Evolutionary conservation across 1,140 invertebrate species (phyloP), one percentile per base, ranked within the genome.

Genomic region (Dinothrombium tinctorium): DNA sequence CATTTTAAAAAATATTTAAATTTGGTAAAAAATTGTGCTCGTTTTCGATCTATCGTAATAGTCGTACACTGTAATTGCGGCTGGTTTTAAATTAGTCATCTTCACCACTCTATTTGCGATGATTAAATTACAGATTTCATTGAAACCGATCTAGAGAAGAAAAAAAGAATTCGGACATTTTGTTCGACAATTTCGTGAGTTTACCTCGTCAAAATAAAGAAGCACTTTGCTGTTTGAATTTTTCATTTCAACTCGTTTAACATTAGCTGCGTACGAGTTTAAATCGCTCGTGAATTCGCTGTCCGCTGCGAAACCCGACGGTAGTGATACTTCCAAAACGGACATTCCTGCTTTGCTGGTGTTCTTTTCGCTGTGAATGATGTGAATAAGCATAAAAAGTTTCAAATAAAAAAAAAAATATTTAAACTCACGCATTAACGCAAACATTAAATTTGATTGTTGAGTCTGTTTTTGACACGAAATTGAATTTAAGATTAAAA

Each of bases 311-410:
- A 77, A 86, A 23, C 81, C 80, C 19, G 77, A 81, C 1, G 80
- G 79, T 37, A 84, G 62, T 46, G 67, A 68, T 0, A 84, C 71
- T 60, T 83, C 79, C 69, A 84, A 76, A 2, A 86, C 73, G 31
- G 76, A 79, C 79, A 86, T 84, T 53, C 83, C 83, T 54, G 83
- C 69, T 7, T 66, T 61, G 49, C 78, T 75, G 0, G 80, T 82
- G 47, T 74, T 77, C 49, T 73, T 74, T 56, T 84, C 76, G 59
- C 86, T 82, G 4, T n/a, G n/a, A n/a, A n/a, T n/a, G n/a, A n/a
- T n/a, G n/a, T n/a, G n/a, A n/a, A n/a, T n/a, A n/a, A n/a, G n/a
- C n/a, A n/a, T n/a, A n/a, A n/a, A n/a, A n/a, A n/a, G n/a, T n/a
- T n/a, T n/a, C n/a, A n/a, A n/a, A n/a, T n/a, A n/a, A n/a, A n/a